These are phyloP conservation scores for Laticauda laticaudata DNA, from an alignment of 2,113 vertebrate species.

Conservation along the genomic window DNA sequence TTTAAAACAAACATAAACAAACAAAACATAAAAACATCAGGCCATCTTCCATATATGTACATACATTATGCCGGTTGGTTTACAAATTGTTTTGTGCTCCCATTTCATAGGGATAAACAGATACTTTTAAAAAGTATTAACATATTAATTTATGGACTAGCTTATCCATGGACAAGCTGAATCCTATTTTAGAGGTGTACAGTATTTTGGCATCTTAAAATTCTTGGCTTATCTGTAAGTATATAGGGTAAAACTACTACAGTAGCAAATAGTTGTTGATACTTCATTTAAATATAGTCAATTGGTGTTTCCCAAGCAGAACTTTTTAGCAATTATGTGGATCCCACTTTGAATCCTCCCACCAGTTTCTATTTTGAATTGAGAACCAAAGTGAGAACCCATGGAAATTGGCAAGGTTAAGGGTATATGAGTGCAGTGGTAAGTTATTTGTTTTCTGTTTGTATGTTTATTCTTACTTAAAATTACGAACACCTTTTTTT, in stretches of 20 bases:
- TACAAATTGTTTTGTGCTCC: no score
- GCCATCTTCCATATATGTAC: no score
- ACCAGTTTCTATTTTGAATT: no score
- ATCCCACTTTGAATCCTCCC: no score
- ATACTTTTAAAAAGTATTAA: background rate
- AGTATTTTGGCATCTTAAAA: background rate
- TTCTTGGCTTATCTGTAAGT: background rate
- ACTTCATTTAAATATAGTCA: background rate
- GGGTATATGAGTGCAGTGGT: background rate
- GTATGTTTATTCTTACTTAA: background rate
- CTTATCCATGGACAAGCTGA: no score
- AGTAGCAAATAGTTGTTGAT: background rate
- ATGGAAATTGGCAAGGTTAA: background rate
- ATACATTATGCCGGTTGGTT: no score
- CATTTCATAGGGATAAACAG: background rate
- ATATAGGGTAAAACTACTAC: background rate
- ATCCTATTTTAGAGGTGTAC: background rate
- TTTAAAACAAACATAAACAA: no score
- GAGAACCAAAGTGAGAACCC: no score
- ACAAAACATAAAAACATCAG: no score
- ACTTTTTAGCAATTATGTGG: no score
- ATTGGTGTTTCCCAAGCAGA: no score
- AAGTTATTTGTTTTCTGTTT: background rate
- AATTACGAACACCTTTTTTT: background rate
- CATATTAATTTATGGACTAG: no score